Evolutionary conservation across 2,797 vertebrate genomes (phyloP).

Genomic region (Phoxinus dragarum): DNA sequence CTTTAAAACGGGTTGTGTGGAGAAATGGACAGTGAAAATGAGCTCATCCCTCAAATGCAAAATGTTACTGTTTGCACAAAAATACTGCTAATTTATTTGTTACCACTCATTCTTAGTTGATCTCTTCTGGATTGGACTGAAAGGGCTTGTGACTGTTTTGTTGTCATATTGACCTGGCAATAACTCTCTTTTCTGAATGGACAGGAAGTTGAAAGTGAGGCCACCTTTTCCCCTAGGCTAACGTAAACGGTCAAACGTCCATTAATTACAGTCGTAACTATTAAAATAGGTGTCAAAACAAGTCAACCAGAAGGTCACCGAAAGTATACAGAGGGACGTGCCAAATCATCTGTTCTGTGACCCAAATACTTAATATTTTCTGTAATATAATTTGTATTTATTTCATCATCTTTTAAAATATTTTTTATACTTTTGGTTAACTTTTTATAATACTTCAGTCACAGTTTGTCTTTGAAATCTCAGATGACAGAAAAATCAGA

Average conservation of each 20-base stretch:
- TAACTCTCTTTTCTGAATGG: constrained; percentile 59
- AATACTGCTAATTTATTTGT: neutral
- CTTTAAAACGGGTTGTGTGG: neutral
- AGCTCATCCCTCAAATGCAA: neutral
- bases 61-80: neutral
- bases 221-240: constrained; percentile 52
- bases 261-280: constrained; percentile 53
- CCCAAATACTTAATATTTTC: neutral
- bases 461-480: neutral
- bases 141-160: constrained; percentile 55
- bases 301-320: constrained; percentile 24
- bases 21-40: constrained; percentile 3
- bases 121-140: constrained; percentile 18
- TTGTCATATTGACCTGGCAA: constrained; percentile 59
- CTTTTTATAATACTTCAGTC: neutral
- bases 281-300: constrained; percentile 60
- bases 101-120: constrained; percentile 21
- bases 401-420: neutral
- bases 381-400: neutral
- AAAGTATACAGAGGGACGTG: constrained; percentile 28
- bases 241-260: constrained; percentile 53
- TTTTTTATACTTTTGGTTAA: neutral
- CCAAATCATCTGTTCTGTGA: constrained; percentile 12
- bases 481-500: neutral
- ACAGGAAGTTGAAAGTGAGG: constrained; percentile 65